Evolutionary conservation across 2,888 invertebrate genomes (phyloP), one percentile per base, ranked within the genome.

Genomic region (Lymantria monacha): DNA sequence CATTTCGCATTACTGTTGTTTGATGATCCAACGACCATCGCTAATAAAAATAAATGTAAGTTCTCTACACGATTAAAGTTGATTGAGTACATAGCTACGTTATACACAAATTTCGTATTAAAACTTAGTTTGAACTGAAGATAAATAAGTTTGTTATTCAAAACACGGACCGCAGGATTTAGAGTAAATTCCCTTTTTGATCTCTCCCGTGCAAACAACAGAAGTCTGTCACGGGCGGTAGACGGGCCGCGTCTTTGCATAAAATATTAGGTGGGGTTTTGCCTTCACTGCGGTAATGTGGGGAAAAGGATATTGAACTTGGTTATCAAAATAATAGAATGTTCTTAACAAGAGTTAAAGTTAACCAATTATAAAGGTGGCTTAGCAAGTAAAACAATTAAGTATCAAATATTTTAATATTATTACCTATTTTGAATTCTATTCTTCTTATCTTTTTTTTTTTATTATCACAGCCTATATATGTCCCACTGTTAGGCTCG

Each of bases 181-280:
- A 79, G 79, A 79, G 83, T 74, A 87, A 86, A 87, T 88, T 87
- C 86, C 83, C 83, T 83, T 87, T 85, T 85, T 87, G 88, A 88
- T 87, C 87, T 87, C 81, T 84, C 74, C 76, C 66, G 76, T 72
- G 78, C 82, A 85, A 86, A 87, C 87, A 87, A 83, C 81, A 81
- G 79, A 78, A 81, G 78, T 81, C 81, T 78, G 83, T 78, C 81
- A 79, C 72, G 73, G 22, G 70, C 63, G 66, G 72, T 73, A 77
- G 76, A 78, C 72, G 75, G 75, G 75, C 55, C 74, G 61, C 70
- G 79, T 83, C 85, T 87, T 87, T 87, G 87, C 87, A 87, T 88
- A 86, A 88, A 85, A 85, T 87, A 87, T 87, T 83, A 84, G 77
- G 55, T 51, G 61, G 67, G 50, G 57, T 63, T 54, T 22, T 30